phyloP scores from a whole-genome alignment of 2,888 invertebrate genomes.

The Thymelicus sylvestris region DNA sequence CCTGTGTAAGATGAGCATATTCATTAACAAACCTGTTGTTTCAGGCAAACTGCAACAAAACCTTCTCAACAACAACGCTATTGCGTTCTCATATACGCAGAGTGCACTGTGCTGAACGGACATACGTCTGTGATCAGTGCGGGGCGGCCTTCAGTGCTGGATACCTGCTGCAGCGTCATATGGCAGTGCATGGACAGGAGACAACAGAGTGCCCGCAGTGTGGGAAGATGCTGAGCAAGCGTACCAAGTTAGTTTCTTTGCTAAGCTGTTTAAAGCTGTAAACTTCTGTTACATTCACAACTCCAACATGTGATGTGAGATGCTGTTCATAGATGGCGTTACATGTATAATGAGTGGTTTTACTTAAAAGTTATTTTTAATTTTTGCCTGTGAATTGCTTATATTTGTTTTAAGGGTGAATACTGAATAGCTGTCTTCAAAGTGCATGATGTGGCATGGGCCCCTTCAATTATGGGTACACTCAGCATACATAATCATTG shows the following conservation, averaged over 20 bases:
- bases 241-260: constrained; percentile 49
- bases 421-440: too few species aligned
- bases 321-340: too few species aligned
- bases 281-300: too few species aligned
- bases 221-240: constrained; percentile 47
- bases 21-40: constrained; percentile 29
- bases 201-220: constrained; percentile 49
- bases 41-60: constrained; percentile 47
- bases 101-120: constrained; percentile 48
- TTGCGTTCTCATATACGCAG: constrained; percentile 52
- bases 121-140: constrained; percentile 49
- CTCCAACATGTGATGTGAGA: too few species aligned
- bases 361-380: too few species aligned
- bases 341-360: too few species aligned
- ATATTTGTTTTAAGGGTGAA: too few species aligned
- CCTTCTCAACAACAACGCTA: constrained; percentile 44
- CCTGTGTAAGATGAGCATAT: neutral
- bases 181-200: constrained; percentile 41
- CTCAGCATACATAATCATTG: too few species aligned
- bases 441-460: too few species aligned
- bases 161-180: constrained; percentile 50
- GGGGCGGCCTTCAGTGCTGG: constrained; percentile 47
- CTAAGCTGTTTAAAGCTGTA: too few species aligned
- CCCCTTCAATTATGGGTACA: too few species aligned
- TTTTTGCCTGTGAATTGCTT: too few species aligned